These are phyloP conservation scores for Oscheius sp. DNA, from an alignment of 2,888 invertebrate species.

Conservation along the genomic window DNA sequence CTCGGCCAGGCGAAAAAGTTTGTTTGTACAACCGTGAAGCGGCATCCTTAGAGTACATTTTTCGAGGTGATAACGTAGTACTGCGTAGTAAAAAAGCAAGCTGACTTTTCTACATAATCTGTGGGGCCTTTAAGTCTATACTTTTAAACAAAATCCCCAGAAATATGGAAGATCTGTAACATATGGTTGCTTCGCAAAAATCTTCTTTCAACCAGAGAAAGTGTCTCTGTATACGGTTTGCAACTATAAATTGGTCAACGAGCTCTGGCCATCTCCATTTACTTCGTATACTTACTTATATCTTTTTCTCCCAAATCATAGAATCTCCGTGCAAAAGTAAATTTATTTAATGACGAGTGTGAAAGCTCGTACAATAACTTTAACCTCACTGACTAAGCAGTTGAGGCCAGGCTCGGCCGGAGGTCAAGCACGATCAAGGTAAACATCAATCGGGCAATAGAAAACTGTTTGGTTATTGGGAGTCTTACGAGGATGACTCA, in stretches of 20 bases:
- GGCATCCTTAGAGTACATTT: slow-evolving; percentile 18
- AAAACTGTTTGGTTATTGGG: slow-evolving; percentile 20
- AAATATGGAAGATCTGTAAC: no score
- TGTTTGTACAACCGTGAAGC: slow-evolving; percentile 27
- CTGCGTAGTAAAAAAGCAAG: neutral
- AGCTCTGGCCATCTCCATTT: no score
- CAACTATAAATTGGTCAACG: no score
- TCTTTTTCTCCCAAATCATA: neutral
- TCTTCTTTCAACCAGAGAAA: no score
- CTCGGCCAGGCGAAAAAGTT: slow-evolving; percentile 12
- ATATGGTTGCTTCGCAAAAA: no score
- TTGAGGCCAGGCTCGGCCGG: neutral
- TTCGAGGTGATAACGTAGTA: neutral
- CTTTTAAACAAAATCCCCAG: no score
- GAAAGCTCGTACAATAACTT: neutral
- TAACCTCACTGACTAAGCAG: neutral
- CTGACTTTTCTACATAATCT: no score
- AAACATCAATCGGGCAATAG: slow-evolving; percentile 19
- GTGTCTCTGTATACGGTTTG: no score
- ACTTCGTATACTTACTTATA: no score
- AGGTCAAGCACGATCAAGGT: slow-evolving; percentile 18
- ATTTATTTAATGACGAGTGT: slow-evolving; percentile 20
- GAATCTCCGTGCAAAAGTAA: slow-evolving; percentile 3
- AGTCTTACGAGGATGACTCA: neutral
- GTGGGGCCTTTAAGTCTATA: no score